These are phyloP conservation scores for Podarcis muralis DNA, from an alignment of 2,113 vertebrate genomes.

Conservation along the genomic window DNA sequence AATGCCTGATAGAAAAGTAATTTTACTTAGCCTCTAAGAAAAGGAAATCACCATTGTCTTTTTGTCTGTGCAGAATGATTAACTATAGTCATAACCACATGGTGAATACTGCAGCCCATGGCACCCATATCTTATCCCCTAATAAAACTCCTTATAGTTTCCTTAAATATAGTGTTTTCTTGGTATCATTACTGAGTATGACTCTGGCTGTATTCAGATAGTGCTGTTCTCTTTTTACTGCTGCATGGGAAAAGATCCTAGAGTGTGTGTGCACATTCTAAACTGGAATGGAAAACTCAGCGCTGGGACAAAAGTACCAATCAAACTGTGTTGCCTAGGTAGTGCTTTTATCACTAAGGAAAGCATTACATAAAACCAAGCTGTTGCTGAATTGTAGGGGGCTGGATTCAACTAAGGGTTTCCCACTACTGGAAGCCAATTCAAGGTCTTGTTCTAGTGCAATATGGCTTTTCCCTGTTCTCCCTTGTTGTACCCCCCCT, in stretches of 20 bases:
- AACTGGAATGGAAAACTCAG: background rate
- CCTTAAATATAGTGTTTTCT: background rate
- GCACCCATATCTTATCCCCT: background rate
- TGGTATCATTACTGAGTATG: background rate
- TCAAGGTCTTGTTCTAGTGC: too few relatives aligned
- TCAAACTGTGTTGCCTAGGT: background rate
- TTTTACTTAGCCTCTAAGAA: conserved; percentile 40
- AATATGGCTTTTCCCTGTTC: too few relatives aligned
- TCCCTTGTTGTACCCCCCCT: too few relatives aligned
- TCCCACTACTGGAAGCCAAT: too few relatives aligned
- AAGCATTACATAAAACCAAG: background rate
- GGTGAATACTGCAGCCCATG: background rate
- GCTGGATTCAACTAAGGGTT: too few relatives aligned
- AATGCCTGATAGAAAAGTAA: conserved; percentile 36
- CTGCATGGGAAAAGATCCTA: background rate
- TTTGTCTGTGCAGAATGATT: conserved; percentile 34
- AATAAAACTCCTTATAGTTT: background rate
- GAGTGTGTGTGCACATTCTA: background rate
- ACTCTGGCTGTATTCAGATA: background rate
- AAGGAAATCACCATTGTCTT: conserved; percentile 30
- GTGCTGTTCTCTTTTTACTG: conserved; percentile 13
- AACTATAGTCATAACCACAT: background rate
- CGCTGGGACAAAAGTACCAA: background rate
- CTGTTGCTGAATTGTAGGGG: too few relatives aligned
- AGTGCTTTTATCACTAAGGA: background rate